Evolutionary conservation across 2,888 invertebrate genomes (phyloP).

Genomic region (Drosophila yooni): DNA sequence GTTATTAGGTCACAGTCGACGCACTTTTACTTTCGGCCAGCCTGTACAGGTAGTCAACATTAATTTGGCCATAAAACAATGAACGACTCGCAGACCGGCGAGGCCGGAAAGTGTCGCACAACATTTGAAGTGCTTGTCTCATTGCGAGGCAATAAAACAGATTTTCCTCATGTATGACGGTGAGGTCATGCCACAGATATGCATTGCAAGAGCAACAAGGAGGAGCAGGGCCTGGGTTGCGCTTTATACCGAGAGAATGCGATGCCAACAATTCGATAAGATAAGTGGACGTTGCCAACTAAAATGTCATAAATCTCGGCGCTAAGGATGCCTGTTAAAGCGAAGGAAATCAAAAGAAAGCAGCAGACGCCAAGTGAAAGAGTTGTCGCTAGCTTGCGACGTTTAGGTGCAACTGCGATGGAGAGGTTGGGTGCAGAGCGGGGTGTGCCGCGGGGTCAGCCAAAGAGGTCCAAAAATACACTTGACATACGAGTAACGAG

Average conservation of each 20-base stretch:
- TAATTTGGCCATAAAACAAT: constrained; percentile 60
- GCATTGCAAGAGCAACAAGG: constrained; percentile 37
- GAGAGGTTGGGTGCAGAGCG: background rate
- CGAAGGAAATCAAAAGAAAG: constrained; percentile 61
- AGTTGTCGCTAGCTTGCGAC: constrained; percentile 68
- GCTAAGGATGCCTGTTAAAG: constrained; percentile 83
- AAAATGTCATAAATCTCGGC: constrained; percentile 84
- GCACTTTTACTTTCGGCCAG: constrained; percentile 64
- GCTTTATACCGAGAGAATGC: constrained; percentile 41
- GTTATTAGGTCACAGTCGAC: constrained; percentile 67
- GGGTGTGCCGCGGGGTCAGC: constrained; percentile 41
- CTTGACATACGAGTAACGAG: constrained; percentile 68
- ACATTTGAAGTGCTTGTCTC: constrained; percentile 48
- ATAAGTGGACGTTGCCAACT: constrained; percentile 85
- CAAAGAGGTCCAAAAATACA: constrained; percentile 67
- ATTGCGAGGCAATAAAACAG: constrained; percentile 53
- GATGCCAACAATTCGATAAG: constrained; percentile 85
- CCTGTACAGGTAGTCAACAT: constrained; percentile 67
- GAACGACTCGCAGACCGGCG: constrained; percentile 4
- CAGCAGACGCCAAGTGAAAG: constrained; percentile 53
- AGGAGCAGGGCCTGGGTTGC: constrained; percentile 3
- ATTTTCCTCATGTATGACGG: constrained; percentile 34
- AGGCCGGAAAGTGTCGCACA: constrained; percentile 37
- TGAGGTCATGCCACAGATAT: constrained; percentile 72
- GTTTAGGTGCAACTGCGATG: constrained; percentile 45